Evolutionary conservation across 2,113 vertebrate genomes (phyloP).

Genomic region (Clinocottus analis): DNA sequence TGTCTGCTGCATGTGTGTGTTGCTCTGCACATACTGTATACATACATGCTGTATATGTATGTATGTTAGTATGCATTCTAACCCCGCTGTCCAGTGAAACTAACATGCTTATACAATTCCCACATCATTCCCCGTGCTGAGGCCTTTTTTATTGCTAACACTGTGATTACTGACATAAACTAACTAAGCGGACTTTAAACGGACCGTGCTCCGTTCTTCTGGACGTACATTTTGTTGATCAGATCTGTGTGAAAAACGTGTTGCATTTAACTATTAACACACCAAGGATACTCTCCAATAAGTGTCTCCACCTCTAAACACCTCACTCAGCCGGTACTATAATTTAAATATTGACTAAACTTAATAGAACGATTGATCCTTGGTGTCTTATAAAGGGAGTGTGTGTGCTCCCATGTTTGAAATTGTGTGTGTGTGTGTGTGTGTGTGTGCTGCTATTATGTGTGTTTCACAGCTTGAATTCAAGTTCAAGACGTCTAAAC

Average conservation of each 20-base stretch:
- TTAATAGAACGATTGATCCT: constrained; percentile 41
- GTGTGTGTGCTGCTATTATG: background rate
- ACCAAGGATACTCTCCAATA: constrained; percentile 57
- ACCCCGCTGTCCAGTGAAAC: constrained; percentile 78
- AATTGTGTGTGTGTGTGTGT: background rate
- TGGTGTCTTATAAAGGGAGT: constrained; percentile 59
- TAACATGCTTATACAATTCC: constrained; percentile 82
- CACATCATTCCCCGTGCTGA: background rate
- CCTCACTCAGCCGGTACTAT: background rate
- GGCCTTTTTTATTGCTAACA: constrained; percentile 26
- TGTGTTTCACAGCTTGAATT: constrained; percentile 8
- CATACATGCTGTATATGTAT: constrained; percentile 18
- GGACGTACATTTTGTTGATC: background rate
- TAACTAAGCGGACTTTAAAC: constrained; percentile 8
- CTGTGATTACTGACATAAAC: constrained; percentile 30
- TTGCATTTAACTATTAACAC: constrained; percentile 57
- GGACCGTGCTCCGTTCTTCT: background rate
- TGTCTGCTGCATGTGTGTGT: constrained; percentile 61
- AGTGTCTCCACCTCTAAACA: constrained; percentile 1
- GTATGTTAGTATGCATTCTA: constrained; percentile 71
- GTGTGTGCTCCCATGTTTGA: constrained; percentile 18
- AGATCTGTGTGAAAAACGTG: background rate
- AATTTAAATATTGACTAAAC: background rate
- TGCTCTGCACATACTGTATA: constrained; percentile 5
- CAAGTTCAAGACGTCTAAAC: background rate